phyloP scores from a whole-genome alignment of 2,797 vertebrate species.

The Mionectes olivaceus region DNA sequence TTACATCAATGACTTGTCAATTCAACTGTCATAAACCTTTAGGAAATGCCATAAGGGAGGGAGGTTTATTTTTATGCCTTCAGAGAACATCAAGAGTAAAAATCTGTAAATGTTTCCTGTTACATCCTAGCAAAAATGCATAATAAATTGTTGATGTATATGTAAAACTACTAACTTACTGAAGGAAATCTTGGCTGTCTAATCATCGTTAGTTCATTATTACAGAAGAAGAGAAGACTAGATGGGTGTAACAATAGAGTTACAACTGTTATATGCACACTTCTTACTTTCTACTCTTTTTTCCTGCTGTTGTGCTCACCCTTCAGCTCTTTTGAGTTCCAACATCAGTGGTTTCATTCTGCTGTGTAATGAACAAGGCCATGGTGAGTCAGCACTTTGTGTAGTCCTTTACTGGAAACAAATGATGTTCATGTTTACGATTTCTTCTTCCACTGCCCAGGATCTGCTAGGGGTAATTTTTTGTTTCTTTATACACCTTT shows the following conservation, averaged over 20 bases:
- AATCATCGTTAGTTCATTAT: neutral
- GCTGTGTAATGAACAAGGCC: neutral
- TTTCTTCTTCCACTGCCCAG: neutral
- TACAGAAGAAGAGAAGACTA: neutral
- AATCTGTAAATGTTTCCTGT: constrained; percentile 4
- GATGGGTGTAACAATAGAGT: rapidly evolving
- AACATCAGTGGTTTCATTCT: neutral
- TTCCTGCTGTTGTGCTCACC: neutral
- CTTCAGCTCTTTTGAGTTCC: neutral
- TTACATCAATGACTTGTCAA: constrained; percentile 25
- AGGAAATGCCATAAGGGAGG: constrained; percentile 3
- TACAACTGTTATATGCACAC: rapidly evolving
- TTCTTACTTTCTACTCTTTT: neutral
- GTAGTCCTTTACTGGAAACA: neutral
- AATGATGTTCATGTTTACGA: neutral
- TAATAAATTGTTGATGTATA: neutral
- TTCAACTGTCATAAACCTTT: constrained; percentile 33
- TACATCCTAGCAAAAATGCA: constrained; percentile 1
- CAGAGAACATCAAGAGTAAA: constrained; percentile 6
- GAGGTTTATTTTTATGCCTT: constrained; percentile 28
- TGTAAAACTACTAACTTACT: neutral
- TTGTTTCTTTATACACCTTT: neutral
- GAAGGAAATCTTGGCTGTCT: neutral
- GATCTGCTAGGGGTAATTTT: neutral
- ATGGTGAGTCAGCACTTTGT: neutral